Base-by-base conservation (phyloP, 1,140 invertebrate genomes). In the Acromyrmex echinatior region DNA sequence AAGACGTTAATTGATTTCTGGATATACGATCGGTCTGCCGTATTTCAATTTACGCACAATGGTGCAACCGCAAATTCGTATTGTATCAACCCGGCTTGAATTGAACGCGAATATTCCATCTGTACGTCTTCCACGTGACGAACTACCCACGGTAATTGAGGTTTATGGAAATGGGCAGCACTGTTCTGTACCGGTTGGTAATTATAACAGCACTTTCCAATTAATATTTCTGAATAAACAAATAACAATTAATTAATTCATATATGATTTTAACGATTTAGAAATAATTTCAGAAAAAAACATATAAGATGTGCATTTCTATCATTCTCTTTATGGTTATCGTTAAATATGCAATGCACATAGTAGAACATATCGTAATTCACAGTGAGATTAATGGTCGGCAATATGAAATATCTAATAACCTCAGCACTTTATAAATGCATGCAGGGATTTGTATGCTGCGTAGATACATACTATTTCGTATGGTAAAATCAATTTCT, bases 31-130 rank as follows among this genome's bases (percentile, higher is more conserved):
- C 51, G 16, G 65, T 70, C 49, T 56, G 51, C 51, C 16, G 65
- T 80, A 80, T 80, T 80, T 80, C 78, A 80, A 80, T 80, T 80
- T 80, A 80, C 78, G 63, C 78, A 80, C 78, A 80, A 80, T 80
- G 28, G 78, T 53, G 65, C 31, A 80, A 56, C 65, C 63, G 63
- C 78, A 80, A 80, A 80, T 80, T 81, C 78, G 78, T 71, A 81
- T 81, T 81, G 78, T 58, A 71, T 25, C 78, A 56, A 68, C 21
- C 65, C 16, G 21, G 78, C 66, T 71, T 56, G 65, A 81, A 71
- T 81, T 31, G 78, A 71, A 71, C 51, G 66, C 66, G 79, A 73
- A 73, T 73, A 73, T 81, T 81, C 79, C 79, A 81, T 81, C 79
- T 81, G 66, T 71, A 58, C 51, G 79, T 81, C 79, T 81, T 81